A percentile compares a stretch with the other conserved stretches of the same genome.
Evolutionary conservation across 1,140 invertebrate species (phyloP).

Genomic region (Drosophila orosa): DNA sequence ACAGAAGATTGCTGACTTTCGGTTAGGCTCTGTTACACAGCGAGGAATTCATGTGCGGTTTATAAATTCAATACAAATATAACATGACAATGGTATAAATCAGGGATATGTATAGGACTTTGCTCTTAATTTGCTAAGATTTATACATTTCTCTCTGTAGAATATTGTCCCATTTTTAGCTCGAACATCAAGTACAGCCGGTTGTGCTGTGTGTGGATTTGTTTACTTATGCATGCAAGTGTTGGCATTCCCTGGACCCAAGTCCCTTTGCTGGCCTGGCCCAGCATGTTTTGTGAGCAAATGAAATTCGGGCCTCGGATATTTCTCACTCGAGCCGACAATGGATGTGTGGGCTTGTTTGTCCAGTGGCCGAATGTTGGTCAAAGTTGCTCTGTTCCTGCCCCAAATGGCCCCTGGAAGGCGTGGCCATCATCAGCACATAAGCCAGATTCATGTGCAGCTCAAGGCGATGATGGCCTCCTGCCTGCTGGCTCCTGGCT

Average conservation of each 20-base stretch:
- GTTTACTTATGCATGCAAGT: constrained; percentile 50
- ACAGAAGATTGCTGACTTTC: constrained; percentile 27
- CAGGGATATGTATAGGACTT: fast-evolving
- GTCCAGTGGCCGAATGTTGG: constrained; percentile 28
- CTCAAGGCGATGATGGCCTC: constrained; percentile 20
- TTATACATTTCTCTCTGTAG: constrained; percentile 1
- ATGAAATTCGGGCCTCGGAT: constrained; percentile 31
- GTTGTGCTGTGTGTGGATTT: constrained; percentile 12
- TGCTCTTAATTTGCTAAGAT: too few relatives aligned
- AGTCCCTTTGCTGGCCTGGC: constrained; percentile 19
- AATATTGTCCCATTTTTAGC: constrained; percentile 6
- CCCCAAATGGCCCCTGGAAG: constrained; percentile 29
- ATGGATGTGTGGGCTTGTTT: constrained; percentile 26
- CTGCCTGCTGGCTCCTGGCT: not conserved
- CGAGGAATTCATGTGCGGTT: not conserved
- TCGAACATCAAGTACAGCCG: constrained; percentile 1
- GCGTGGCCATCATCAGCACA: constrained; percentile 30
- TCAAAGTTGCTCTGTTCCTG: constrained; percentile 23
- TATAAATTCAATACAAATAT: too few relatives aligned
- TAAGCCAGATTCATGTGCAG: constrained; percentile 37
- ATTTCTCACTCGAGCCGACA: constrained; percentile 46
- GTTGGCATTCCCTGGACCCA: constrained; percentile 30
- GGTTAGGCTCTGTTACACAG: constrained; percentile 1
- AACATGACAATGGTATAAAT: not conserved
- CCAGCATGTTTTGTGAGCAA: constrained; percentile 45